Conservation (phyloP, 2,888 invertebrate species). For the Himalopsyche japonica region DNA sequence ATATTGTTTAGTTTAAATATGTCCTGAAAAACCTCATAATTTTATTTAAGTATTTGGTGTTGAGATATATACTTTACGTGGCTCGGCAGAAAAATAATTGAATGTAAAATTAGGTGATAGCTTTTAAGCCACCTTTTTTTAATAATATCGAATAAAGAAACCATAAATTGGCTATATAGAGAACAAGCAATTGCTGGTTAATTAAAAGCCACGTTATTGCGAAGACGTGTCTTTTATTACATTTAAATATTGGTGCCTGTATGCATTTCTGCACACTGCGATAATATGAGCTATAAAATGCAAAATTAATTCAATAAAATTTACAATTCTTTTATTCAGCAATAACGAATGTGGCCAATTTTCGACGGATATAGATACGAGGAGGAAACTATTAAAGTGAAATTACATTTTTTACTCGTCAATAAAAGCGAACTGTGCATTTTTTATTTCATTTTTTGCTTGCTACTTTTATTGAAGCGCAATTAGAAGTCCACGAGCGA, state of each 20-base stretch:
- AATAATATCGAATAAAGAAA: too few species aligned
- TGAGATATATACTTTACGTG: too few species aligned
- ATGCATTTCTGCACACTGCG: background rate
- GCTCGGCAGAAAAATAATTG: too few species aligned
- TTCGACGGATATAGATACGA: background rate
- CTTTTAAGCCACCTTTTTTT: too few species aligned
- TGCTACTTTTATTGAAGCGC: constrained; percentile 16
- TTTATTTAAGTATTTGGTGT: too few species aligned
- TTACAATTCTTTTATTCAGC: constrained; percentile 3
- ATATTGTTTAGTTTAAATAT: too few species aligned
- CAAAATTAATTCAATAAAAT: constrained; percentile 7
- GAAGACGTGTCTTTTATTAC: background rate
- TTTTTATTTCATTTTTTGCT: constrained; percentile 27
- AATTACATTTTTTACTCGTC: constrained; percentile 11
- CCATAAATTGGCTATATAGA: too few species aligned
- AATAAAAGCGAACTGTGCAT: constrained; percentile 15
- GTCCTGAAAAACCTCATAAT: too few species aligned
- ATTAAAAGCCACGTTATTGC: too few species aligned
- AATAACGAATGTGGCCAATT: constrained; percentile 13
- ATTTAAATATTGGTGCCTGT: background rate
- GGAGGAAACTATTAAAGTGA: constrained; percentile 15
- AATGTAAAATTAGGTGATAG: too few species aligned
- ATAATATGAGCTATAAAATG: background rate
- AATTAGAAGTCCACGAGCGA: constrained; percentile 1
- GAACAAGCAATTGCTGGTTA: too few species aligned